Conservation (phyloP, 1,140 invertebrate genomes). For the Philotrypesis tridentata region DNA sequence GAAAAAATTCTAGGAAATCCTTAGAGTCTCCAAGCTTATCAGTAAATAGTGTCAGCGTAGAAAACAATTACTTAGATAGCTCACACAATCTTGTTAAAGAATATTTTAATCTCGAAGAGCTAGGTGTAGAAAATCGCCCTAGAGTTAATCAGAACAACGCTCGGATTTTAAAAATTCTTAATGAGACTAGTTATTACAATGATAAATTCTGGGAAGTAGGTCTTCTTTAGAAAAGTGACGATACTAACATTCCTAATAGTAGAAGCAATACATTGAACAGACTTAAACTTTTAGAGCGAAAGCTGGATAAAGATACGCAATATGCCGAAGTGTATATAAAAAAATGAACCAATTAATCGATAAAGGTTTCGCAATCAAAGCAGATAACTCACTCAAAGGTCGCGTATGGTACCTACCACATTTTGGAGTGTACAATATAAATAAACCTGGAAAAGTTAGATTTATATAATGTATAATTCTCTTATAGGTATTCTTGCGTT, state of each 20-base stretch:
- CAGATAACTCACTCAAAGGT: not conserved
- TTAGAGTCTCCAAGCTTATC: not conserved
- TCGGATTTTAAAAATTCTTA: not conserved
- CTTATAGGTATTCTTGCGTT: conserved; percentile 58
- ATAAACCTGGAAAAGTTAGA: conserved; percentile 57
- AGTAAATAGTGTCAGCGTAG: not conserved
- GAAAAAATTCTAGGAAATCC: not conserved
- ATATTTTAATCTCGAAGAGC: not conserved
- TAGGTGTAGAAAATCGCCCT: not conserved
- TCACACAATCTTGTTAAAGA: not conserved
- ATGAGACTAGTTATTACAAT: not conserved
- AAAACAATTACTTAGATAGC: not conserved
- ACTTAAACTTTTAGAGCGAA: conserved; percentile 30
- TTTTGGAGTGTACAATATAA: conserved; percentile 47
- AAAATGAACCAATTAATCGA: not conserved
- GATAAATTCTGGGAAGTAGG: not conserved
- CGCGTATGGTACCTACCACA: conserved; percentile 13
- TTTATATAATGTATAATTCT: conserved; percentile 55
- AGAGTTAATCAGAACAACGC: not conserved
- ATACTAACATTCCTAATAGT: not conserved
- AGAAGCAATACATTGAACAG: not conserved
- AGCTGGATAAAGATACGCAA: conserved; percentile 6
- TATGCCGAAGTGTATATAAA: conserved; percentile 28
- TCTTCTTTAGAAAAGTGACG: not conserved
- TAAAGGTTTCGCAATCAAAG: not conserved